Evolutionary conservation across 1,140 invertebrate species (phyloP).

Genomic region (Orussus abietinus): DNA sequence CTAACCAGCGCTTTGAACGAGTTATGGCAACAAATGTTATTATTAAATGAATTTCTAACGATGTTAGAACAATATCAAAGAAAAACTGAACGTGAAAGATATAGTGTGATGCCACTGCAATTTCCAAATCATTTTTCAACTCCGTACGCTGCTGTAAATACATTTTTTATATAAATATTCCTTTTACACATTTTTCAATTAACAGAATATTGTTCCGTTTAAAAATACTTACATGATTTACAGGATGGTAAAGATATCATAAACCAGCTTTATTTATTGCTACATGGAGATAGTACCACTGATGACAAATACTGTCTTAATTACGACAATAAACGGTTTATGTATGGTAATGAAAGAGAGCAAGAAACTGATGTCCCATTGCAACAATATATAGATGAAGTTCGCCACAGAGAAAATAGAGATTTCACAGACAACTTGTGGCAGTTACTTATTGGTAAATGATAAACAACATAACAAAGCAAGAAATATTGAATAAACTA

Average conservation of each 20-base stretch:
- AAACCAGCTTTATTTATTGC: constrained; percentile 24
- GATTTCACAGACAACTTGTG: constrained; percentile 44
- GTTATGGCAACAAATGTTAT: constrained; percentile 34
- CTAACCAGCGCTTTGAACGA: constrained; percentile 27
- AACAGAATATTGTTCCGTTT: constrained; percentile 1
- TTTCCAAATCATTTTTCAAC: constrained; percentile 31
- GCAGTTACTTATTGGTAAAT: constrained; percentile 35
- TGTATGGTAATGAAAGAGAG: constrained; percentile 8
- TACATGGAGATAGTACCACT: constrained; percentile 26
- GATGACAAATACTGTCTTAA: too few relatives aligned
- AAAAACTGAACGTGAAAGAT: constrained; percentile 20
- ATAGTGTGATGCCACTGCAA: constrained; percentile 20
- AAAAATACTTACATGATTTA: constrained; percentile 14
- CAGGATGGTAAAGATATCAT: constrained; percentile 25
- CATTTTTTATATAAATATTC: constrained; percentile 8
- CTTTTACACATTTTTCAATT: constrained; percentile 3
- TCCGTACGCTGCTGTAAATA: constrained; percentile 28
- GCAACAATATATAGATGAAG: constrained; percentile 20
- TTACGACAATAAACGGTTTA: too few relatives aligned
- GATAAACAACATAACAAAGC: too few relatives aligned
- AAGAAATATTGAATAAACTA: too few relatives aligned
- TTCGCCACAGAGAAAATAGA: constrained; percentile 28
- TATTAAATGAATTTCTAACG: constrained; percentile 35
- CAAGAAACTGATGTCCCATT: constrained; percentile 25
- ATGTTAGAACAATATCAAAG: constrained; percentile 28